Conservation (phyloP, 2,888 invertebrate genomes). For the Cryptophagus acutangulus region DNA sequence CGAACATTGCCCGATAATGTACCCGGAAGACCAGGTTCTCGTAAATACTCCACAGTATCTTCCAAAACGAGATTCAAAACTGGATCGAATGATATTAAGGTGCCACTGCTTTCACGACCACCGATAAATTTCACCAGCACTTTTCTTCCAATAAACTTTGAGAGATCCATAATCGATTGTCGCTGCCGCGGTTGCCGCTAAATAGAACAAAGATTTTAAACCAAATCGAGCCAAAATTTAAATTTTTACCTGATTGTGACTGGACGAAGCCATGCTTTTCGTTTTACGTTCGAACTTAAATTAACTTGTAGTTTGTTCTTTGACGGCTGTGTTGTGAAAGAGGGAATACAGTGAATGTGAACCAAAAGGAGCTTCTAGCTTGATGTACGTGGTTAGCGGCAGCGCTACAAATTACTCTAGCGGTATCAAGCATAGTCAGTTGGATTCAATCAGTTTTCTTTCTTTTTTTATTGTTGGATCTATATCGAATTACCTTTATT, state of each 20-base stretch:
- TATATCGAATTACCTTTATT: too few relatives aligned
- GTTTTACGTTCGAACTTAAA: too few relatives aligned
- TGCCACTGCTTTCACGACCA: constrained; percentile 93
- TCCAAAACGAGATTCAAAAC: constrained; percentile 94
- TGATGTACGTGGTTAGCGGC: too few relatives aligned
- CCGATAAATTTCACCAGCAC: constrained; percentile 98
- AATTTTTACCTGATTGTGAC: constrained; percentile 1
- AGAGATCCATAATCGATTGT: constrained; percentile 94
- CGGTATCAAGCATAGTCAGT: too few relatives aligned
- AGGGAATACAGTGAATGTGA: too few relatives aligned
- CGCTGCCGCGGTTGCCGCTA: constrained; percentile 89
- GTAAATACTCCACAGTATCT: constrained; percentile 89
- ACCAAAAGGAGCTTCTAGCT: too few relatives aligned
- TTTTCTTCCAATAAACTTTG: constrained; percentile 95
- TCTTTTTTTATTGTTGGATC: too few relatives aligned
- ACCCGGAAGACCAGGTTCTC: constrained; percentile 97
- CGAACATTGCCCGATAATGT: constrained; percentile 94
- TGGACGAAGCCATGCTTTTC: neutral
- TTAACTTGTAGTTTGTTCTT: too few relatives aligned
- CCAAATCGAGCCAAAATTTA: neutral
- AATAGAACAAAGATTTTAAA: constrained; percentile 6
- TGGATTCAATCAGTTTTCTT: too few relatives aligned
- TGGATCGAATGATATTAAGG: constrained; percentile 94
- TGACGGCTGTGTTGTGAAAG: too few relatives aligned
- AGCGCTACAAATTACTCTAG: too few relatives aligned